Evolutionary conservation across 1,140 invertebrate species (phyloP), one percentile per base, ranked within the genome.

Genomic region (Diorhabda carinulata): DNA sequence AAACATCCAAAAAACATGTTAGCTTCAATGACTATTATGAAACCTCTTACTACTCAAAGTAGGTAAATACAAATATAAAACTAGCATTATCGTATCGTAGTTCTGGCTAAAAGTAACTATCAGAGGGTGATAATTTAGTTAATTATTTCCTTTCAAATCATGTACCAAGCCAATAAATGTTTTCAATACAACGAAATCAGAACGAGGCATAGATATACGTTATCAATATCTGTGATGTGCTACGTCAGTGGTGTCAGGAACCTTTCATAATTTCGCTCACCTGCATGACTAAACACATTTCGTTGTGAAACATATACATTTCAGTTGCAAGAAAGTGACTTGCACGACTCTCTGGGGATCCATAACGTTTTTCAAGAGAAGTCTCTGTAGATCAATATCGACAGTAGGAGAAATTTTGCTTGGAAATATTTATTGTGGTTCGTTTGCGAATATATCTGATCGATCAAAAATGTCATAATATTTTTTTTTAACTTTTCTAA

Each of bases 271-370:
- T 47, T 63, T 43, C 58, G 41, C 66, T 61, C 66, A 69, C 67
- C 67, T 69, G 67, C 61, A 68, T 68, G 67, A 68, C 59, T 69
- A 57, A 65, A 52, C 52, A 56, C 41, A 52, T 52, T 10, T 56
- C 44, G 52, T 65, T 65, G 52, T 47, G 44, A 43, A 62, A 25
- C 63, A 65, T 67, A 59, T 67, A 47, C 57, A 67, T 57, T 66
- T 58, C 69, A 57, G 69, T 70, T 70, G 69, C 69, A 66, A 43
- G 52, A 61, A 56, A 57, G 57, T 70, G 69, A 70, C 69, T 70
- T 70, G 69, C 69, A 67, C 43, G 66, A 62, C 47, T 65, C 69
- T 67, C 69, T 42, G 42, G 69, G 66, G 69, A 70, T 58, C 61
- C 47, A 70, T 65, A 70, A 60, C 68, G 64, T 61, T 59, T 61